Evolutionary conservation across 2,797 vertebrate genomes (phyloP), one percentile per base, ranked within the genome.

Genomic region (Emydoidea blandingii): DNA sequence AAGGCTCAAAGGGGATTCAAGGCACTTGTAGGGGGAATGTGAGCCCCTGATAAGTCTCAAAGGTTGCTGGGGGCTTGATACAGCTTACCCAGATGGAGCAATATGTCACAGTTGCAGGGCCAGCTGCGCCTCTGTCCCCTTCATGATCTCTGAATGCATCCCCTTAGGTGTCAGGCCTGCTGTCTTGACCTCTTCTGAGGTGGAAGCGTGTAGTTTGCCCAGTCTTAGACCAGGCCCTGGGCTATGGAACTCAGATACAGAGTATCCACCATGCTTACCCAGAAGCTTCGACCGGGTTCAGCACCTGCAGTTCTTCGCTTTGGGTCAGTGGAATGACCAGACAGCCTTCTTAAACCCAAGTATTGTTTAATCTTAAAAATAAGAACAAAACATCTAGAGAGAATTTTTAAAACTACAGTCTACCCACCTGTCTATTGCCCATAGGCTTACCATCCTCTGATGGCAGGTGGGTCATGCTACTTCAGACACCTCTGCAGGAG

Each of bases 311-410:
- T 3, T 68, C 23, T 87, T 89, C 81, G 89, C 76, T 23, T 81
- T 29, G 84, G 89, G 44, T 52, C 88, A 95, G 87, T 92, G 86
- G 27, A 62, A 44, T 87, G 82, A 37, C 89, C 3, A 56, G 86
- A 80, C 34, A 1, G 1, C 23, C 76, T 11, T 79, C 78, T 79
- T 29, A 27, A 56, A 91, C 62, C 12, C 41, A 78, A 85, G 84
- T 76, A 19, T 72, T 47, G 62, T 81, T 85, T 83, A 76, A 74
- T 65, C 59, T 65, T 31, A 65, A 62, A 12, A 62, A 62, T 31
- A 62, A 65, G 59, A 65, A 65, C 31, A 65, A 34, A 65, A 65
- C 80, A 92, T 76, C 79, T 2, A 8, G 44, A 29, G 82, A 44
- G 21, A 72, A 93, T 72, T 62, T 76, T 11, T 78, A 85, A 16